phyloP scores from a whole-genome alignment of 2,113 vertebrate genomes.

The Paraplagusia blochii region DNA sequence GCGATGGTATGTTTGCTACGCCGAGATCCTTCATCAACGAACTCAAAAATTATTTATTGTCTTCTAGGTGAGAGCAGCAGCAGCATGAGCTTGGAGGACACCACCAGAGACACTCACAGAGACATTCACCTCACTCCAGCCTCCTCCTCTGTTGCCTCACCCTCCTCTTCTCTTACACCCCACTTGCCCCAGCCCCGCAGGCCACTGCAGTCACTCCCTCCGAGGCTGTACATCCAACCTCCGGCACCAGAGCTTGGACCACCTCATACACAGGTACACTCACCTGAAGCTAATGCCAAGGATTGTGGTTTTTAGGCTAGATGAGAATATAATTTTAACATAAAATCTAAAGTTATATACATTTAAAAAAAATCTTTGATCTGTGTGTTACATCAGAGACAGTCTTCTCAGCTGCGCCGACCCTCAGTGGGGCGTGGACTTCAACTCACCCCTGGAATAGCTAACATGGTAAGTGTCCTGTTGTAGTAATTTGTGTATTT shows the following conservation, averaged over 20 bases:
- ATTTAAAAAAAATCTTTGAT: background rate
- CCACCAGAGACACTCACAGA: constrained; percentile 76
- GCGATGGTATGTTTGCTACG: no score
- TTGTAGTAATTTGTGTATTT: background rate
- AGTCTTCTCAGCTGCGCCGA: constrained; percentile 76
- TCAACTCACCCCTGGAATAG: constrained; percentile 92
- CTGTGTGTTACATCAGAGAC: constrained; percentile 59
- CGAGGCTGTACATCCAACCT: constrained; percentile 91
- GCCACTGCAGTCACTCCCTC: constrained; percentile 87
- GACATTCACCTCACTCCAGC: constrained; percentile 70
- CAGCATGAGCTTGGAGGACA: constrained; percentile 73
- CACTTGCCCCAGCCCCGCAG: constrained; percentile 85
- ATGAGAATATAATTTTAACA: background rate
- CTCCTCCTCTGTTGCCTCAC: constrained; percentile 68
- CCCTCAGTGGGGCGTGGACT: constrained; percentile 91
- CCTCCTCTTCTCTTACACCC: constrained; percentile 79
- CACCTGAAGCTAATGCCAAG: background rate
- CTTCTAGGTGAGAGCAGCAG: constrained; percentile 80
- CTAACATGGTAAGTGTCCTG: constrained; percentile 81
- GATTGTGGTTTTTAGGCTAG: no score
- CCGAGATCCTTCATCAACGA: no score
- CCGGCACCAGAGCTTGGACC: constrained; percentile 91
- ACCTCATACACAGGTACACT: constrained; percentile 81
- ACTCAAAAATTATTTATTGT: background rate
- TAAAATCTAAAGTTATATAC: no score